Base-by-base conservation (phyloP, 2,888 invertebrate genomes). In the Latrodectus hesperus region DNA sequence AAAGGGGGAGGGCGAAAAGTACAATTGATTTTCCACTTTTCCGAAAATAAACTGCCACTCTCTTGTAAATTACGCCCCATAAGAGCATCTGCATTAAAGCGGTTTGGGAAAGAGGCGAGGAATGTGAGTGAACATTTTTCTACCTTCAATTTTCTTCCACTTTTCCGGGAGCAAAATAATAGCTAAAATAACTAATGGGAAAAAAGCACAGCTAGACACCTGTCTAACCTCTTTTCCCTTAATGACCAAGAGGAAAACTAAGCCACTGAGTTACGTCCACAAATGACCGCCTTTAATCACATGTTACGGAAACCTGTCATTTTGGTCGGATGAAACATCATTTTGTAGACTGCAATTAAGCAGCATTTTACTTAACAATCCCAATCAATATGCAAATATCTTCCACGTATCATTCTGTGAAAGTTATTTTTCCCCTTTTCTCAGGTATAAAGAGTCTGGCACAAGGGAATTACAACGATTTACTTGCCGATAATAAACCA, bases 211-310 rank as follows among this genome's bases (percentile, higher is more conserved):
- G 11, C 38, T 38, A 14, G 67, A 22, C 65, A 67, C 67, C 17
- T 67, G 76, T 51, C 76, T n/a, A n/a, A 71, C 71, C 74, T 26
- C 60, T 60, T 60, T 38, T 51, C 16, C 10, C 51, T 49, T 76
- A 76, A 76, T 76, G 76, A 51, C 22, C 76, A 17, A 38, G 22
- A n/a, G 14, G 49, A 22, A 22, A 51, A 71, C 71, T 51, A 71
- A 76, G 17, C 67, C 60, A 16, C 60, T 60, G 60, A 16, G n/a
- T 12, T 52, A 12, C 1, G 67, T 52, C 52, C 51, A 22, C 14
- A 26, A 52, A 73, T 52, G 72, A 73, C 72, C 26, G 55, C 38
- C 38, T n/a, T 75, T 75, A 75, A 75, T 75, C 74, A 75, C 74
- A 75, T 60, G 26, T 26, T 75, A 38, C 38, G 60, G 26, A 55